Evolutionary conservation across 2,113 vertebrate genomes (phyloP), one percentile per base, ranked within the genome.

Genomic region (Donacobius atricapilla): DNA sequence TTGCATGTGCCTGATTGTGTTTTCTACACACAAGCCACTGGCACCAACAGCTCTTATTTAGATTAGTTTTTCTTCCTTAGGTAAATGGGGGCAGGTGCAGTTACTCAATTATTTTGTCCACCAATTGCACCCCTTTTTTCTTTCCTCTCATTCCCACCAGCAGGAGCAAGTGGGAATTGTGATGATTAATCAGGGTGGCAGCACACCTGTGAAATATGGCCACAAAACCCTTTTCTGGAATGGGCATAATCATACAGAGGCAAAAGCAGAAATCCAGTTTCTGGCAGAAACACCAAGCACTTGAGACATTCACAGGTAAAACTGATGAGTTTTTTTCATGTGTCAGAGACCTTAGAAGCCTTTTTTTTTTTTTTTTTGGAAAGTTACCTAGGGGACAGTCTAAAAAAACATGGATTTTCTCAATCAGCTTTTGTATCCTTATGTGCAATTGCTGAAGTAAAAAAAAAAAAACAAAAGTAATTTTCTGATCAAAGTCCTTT

Each of bases 281-380:
- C 24, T 58, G 35, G 33, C 13, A 83, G 53, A 72, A 90, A 27
- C n/a, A 47, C 13, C 30, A 50, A 53, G 40, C 11, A 33, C 15
- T 30, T 48, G 15, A 57, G 56, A 76, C 47, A 37, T 42, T 30
- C 25, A 86, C 42, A 37, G 16, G 31, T 19, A 90, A 85, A 79
- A 20, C 1, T 5, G 22, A n/a, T 5, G 3, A 3, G 0, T 9
- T 60, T 73, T 84, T 56, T 27, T 23, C n/a, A 30, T 1, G 8
- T 14, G 4, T 37, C 12, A 42, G 35, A 88, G 56, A 30, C 25
- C 17, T 73, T 28, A 76, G 15, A 33, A 66, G 18, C 15, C 0
- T 21, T 50, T 70, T 58, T 15, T 30, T 28, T 23, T 44, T 21
- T 31, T 51, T 25, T 30, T 22, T 77, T 68, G 64, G 5, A 7